Base-by-base conservation (phyloP, 2,797 vertebrate genomes). In the Sus cebifrons region DNA sequence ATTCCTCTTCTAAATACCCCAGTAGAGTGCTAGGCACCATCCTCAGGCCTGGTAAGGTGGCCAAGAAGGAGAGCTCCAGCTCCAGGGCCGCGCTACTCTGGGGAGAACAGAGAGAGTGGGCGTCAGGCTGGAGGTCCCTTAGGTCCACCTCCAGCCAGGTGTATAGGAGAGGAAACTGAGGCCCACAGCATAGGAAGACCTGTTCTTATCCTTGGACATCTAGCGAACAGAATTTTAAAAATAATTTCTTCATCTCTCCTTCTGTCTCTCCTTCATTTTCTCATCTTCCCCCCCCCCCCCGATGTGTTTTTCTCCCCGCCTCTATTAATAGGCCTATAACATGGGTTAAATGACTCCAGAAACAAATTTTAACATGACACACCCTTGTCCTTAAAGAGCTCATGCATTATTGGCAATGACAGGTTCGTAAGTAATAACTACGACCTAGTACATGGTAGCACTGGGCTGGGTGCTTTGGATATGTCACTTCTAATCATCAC, bases 361-460 rank as follows among this genome's bases (percentile, higher is more conserved):
- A 79, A 87, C 40, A 90, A 56, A 54, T 62, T 21, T 90, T 64
- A 93, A 74, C 36, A 16, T 85, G 78, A 79, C 23, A 62, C 4
- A 84, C 6, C 4, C 17, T 87, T 86, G 64, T 90, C 82, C 64
- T 94, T 83, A 25, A 94, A 94, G 89, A 87, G 68, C 82, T 97
- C 62, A 40, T 15, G n/a, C 67, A 92, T 78, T 97, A 89, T 91
- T 97, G 85, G 93, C 89, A 68, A 73, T 67, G 86, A 78, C 56
- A 78, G 36, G 13, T 89, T 95, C 58, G 86, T 83, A 94, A 82
- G 88, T 25, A 92, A 65, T 71, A 82, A 58, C 86, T 58, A 75
- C 78, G 86, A 84, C 12, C 52, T 70, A 9, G 60, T 65, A 68
- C 44, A 70, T 27, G 16, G 20, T 29, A 75, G n/a, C 81, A 56